Evolutionary conservation across 2,797 vertebrate species (phyloP), one percentile per base, ranked within the genome.

Genomic region (Notolabrus celidotus): DNA sequence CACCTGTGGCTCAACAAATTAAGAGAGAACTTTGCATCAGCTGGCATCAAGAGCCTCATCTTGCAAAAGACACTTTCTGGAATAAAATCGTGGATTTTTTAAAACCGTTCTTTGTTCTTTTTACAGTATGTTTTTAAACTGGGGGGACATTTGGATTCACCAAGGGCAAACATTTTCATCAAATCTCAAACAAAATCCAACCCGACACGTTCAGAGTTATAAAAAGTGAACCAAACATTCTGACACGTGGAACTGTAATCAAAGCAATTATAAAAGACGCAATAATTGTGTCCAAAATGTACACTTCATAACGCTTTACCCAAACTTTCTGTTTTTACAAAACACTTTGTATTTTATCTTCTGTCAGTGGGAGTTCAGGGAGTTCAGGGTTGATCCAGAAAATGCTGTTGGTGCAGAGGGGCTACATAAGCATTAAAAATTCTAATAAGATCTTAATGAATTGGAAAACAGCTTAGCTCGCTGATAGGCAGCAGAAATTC

Each of bases 21-120:
- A 15, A n/a, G 39, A 51, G 39, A 51, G 45, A 68, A 55, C 50
- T 43, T 74, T 63, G 52, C 3, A 59, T 49, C 46, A 65, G 15
- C 25, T 59, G 15, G 7, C 34, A 29, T 72, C 25, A 70, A 60
- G 4, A 39, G 34, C 10, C 3, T 42, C 22, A 29, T 58, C 45
- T 61, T 5, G 0, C 22, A 15, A 23, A 57, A 58, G 33, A 61
- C 36, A 39, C 16, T 34, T 43, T 46, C 46, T 55, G 23, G 29
- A 22, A 45, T 56, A 22, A 38, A 64, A 46, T 43, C 36, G 57
- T 7, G 1, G 7, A 33, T 8, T 3, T 8, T 3, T 5, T 10
- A 22, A 8, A 8, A 22, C 46, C 23, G 4, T 20, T 41, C 2
- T 43, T 43, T 43, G 10, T 2, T 7, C 4, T 58, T 10, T 4